phyloP scores from a whole-genome alignment of 1,140 invertebrate species.

The Belonocnema kinseyi region DNA sequence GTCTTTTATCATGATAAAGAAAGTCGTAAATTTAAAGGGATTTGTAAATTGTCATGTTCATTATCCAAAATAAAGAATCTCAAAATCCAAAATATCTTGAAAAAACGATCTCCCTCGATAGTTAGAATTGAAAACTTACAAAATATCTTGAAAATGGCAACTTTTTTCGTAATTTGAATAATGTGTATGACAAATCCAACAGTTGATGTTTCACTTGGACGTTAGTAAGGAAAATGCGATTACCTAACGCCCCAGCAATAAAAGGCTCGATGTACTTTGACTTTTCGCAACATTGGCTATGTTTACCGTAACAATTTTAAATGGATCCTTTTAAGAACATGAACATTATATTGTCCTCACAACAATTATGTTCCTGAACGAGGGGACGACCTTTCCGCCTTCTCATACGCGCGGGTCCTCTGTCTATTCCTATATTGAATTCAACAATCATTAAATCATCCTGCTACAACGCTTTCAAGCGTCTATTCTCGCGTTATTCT shows the following conservation, averaged over 20 bases:
- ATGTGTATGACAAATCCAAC: constrained; percentile 10
- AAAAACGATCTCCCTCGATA: neutral
- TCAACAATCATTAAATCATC: constrained; percentile 31
- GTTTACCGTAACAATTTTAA: constrained; percentile 15
- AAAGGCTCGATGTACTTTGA: neutral
- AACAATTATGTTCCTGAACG: constrained; percentile 10
- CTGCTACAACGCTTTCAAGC: constrained; percentile 11
- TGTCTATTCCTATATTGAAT: constrained; percentile 44
- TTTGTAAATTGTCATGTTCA: too few relatives aligned
- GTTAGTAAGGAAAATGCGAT: constrained; percentile 12
- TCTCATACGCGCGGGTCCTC: constrained; percentile 44
- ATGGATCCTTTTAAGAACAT: constrained; percentile 23
- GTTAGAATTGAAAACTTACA: neutral
- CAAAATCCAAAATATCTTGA: neutral
- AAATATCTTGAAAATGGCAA: neutral
- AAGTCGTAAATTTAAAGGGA: too few relatives aligned
- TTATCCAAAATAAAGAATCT: neutral
- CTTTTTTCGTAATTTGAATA: neutral
- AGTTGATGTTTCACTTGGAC: constrained; percentile 25
- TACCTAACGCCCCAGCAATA: constrained; percentile 12
- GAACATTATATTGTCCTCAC: constrained; percentile 7
- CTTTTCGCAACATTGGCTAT: neutral
- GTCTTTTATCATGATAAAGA: neutral
- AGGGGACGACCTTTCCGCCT: constrained; percentile 48
- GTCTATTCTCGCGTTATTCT: constrained; percentile 17